Percentiles rank a stretch among this genome's conserved stretches.
Conservation (phyloP, 2,113 vertebrate genomes). For the Narcine bancroftii region DNA sequence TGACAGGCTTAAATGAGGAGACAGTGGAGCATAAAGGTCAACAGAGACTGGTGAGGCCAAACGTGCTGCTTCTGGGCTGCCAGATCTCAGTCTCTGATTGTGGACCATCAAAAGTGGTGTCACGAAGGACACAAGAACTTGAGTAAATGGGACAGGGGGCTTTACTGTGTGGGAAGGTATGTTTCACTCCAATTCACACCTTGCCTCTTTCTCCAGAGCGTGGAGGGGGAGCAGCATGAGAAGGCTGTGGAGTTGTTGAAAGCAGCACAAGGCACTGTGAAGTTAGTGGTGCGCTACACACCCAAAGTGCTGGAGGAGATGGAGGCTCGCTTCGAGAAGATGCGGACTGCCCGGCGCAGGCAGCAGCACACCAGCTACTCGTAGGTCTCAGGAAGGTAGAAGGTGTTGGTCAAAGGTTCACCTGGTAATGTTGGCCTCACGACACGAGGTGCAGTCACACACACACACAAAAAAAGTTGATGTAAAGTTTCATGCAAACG, state of each 20-base stretch:
- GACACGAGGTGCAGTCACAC: background rate
- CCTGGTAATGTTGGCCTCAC: background rate
- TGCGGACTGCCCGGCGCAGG: constrained; percentile 76
- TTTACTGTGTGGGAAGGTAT: background rate
- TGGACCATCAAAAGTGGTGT: background rate
- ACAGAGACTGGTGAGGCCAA: too few relatives aligned
- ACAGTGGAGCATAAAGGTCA: too few relatives aligned
- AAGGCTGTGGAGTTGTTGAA: constrained; percentile 84
- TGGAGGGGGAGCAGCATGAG: constrained; percentile 84
- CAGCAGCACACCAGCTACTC: constrained; percentile 86
- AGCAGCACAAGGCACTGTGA: constrained; percentile 78
- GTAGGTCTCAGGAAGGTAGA: constrained; percentile 53
- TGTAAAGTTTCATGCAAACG: background rate
- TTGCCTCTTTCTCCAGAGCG: constrained; percentile 58
- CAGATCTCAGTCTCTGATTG: background rate
- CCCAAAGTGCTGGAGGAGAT: constrained; percentile 85
- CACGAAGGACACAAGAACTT: background rate
- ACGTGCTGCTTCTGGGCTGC: too few relatives aligned
- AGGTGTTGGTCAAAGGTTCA: background rate
- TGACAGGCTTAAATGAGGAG: too few relatives aligned
- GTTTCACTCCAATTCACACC: background rate
- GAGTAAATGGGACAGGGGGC: background rate
- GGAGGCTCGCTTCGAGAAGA: constrained; percentile 88
- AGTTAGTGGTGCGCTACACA: constrained; percentile 82
- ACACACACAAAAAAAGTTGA: background rate